Evolutionary conservation across 2,888 invertebrate genomes (phyloP), one percentile per base, ranked within the genome.

Genomic region (Brenthis hecate): DNA sequence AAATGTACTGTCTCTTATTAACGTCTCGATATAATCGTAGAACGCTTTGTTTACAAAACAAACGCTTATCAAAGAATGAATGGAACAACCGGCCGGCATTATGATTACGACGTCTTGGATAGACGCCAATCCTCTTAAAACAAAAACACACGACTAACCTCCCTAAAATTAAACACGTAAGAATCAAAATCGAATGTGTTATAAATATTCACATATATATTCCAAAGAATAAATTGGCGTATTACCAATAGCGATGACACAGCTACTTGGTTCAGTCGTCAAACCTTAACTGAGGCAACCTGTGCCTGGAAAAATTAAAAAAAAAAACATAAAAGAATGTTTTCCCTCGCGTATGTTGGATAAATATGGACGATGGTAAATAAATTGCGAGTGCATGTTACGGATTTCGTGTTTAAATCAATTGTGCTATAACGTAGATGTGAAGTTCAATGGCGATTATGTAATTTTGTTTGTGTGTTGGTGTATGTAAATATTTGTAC

Each of bases 11-110:
- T 74, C 69, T 48, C 58, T 70, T 73, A 71, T 78, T 80, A 78
- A 68, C 68, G 60, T 72, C n/a, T 47, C 74, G 84, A 84, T 86
- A 36, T 6, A 85, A 81, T 64, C 78, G 77, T 80, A 81, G 82
- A 80, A 66, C 74, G 75, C 74, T 74, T 84, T 91, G 90, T 91
- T 91, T 91, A 91, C 90, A 88, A 87, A 89, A 88, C 86, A 88
- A 87, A 85, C 83, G 51, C 75, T 83, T 85, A 86, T 86, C 87
- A 76, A 68, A 68, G 72, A 73, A 73, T 79, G 75, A 76, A 76
- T 76, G 78, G 73, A 73, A 72, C 72, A 68, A 65, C 63, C 68
- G 62, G 36, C 47, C 55, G 63, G 70, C 67, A 68, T 74, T 68
- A 73, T 73, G 74, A 77, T 78, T 78, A 78, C 75, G 73, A 66